A percentile compares a stretch with the other conserved stretches of the same genome.
phyloP scores from a whole-genome alignment of 2,888 invertebrate genomes.

The Leptura quadrifasciata region DNA sequence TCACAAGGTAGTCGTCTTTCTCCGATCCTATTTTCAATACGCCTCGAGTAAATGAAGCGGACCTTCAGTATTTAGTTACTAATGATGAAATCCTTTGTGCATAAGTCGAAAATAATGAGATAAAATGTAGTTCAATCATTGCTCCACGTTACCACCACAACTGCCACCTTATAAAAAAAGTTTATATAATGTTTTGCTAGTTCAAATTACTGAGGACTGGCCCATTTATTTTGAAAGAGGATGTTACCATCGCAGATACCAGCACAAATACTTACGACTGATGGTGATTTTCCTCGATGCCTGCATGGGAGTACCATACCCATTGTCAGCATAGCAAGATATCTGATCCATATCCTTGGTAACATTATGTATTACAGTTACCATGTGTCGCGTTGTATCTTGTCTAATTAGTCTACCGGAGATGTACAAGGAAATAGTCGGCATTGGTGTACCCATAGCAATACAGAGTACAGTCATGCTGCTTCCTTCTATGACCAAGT shows the following conservation, averaged over 20 bases:
- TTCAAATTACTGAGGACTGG: too few species aligned
- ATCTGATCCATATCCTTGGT: conserved; percentile 90
- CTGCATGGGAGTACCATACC: conserved; percentile 91
- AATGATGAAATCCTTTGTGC: too few species aligned
- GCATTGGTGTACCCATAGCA: conserved; percentile 90
- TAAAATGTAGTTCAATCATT: too few species aligned
- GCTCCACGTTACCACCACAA: too few species aligned
- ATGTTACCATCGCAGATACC: neutral
- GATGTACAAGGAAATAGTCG: conserved; percentile 89
- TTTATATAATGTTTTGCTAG: too few species aligned
- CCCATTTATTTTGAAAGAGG: too few species aligned
- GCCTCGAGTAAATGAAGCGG: too few species aligned
- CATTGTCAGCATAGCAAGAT: conserved; percentile 92
- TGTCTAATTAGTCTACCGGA: conserved; percentile 87
- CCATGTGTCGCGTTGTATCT: conserved; percentile 89
- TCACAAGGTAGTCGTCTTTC: too few species aligned
- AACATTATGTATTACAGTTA: conserved; percentile 89
- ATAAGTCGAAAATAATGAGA: too few species aligned
- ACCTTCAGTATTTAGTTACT: too few species aligned
- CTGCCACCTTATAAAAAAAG: too few species aligned
- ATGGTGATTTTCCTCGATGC: conserved; percentile 87
- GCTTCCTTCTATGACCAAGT: conserved; percentile 88
- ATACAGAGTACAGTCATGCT: conserved; percentile 91
- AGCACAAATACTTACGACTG: conserved; percentile 80
- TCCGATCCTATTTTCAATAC: too few species aligned